phyloP scores from a whole-genome alignment of 2,888 invertebrate genomes.

The Cheilosia urbana region DNA sequence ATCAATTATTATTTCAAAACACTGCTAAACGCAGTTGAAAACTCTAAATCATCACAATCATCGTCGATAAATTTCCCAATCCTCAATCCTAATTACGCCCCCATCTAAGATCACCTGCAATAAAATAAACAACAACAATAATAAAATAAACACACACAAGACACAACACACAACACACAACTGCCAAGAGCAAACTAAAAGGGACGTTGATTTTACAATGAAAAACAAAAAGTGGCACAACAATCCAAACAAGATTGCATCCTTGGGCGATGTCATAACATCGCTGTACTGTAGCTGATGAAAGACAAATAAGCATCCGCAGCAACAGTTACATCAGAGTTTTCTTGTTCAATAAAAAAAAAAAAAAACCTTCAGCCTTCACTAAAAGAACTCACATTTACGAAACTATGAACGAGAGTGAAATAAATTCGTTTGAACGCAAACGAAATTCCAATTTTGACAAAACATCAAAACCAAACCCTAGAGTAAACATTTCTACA shows the following conservation, averaged over 20 bases:
- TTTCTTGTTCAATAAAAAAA: slow-evolving; percentile 2
- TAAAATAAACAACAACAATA: not conserved
- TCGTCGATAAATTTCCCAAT: not conserved
- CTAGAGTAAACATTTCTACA: slow-evolving; percentile 21
- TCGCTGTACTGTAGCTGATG: slow-evolving; percentile 36
- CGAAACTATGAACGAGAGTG: not conserved
- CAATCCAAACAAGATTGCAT: slow-evolving; percentile 56
- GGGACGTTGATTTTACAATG: slow-evolving; percentile 28
- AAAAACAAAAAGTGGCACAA: slow-evolving; percentile 7
- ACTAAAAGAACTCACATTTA: not conserved
- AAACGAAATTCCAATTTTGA: not conserved
- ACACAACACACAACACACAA: slow-evolving; percentile 46
- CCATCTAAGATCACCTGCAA: slow-evolving; percentile 41
- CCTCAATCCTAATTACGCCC: slow-evolving; percentile 3
- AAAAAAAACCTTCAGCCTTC: slow-evolving; percentile 46
- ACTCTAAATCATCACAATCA: slow-evolving; percentile 2
- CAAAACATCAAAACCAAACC: not conserved
- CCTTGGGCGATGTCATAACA: slow-evolving; percentile 40
- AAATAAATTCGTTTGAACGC: not conserved
- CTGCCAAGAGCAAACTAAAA: slow-evolving; percentile 22
- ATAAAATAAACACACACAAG: slow-evolving; percentile 39
- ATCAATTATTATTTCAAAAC: slow-evolving; percentile 57
- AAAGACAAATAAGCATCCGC: slow-evolving; percentile 51
- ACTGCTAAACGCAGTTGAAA: not conserved
- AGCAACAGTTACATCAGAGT: slow-evolving; percentile 48